Conservation (phyloP, 2,888 invertebrate species). For the Ecliptopera silaceata region DNA sequence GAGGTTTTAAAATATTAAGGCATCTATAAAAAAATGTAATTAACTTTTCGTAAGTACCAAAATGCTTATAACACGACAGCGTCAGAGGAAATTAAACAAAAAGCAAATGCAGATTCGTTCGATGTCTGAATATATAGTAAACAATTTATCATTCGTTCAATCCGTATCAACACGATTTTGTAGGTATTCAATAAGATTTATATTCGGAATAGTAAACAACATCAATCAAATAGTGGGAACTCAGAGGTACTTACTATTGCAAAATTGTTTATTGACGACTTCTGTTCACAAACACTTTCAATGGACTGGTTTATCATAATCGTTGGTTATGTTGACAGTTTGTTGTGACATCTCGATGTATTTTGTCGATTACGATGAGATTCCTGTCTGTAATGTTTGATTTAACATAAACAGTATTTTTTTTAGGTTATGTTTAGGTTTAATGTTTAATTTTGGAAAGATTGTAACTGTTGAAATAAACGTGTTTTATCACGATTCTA, state of each 20-base stretch:
- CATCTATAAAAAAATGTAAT: too few relatives aligned
- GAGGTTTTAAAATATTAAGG: too few relatives aligned
- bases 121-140: background rate
- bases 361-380: too few relatives aligned
- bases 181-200: conserved; percentile 9
- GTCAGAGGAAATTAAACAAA: background rate
- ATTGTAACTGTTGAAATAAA: too few relatives aligned
- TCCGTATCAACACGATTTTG: conserved; percentile 5
- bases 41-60: too few relatives aligned
- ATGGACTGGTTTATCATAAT: background rate
- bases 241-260: conserved; percentile 4
- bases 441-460: too few relatives aligned
- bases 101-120: background rate
- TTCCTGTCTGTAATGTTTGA: too few relatives aligned
- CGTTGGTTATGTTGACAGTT: background rate
- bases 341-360: too few relatives aligned
- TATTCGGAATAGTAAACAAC: conserved; percentile 20
- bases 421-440: too few relatives aligned
- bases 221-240: conserved; percentile 26
- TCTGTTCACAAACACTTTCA: background rate
- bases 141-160: conserved; percentile 2
- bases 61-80: too few relatives aligned
- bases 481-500: too few relatives aligned
- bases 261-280: background rate
- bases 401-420: too few relatives aligned